Evolutionary conservation across 2,888 invertebrate genomes (phyloP).

Genomic region (Drosophila greeni): DNA sequence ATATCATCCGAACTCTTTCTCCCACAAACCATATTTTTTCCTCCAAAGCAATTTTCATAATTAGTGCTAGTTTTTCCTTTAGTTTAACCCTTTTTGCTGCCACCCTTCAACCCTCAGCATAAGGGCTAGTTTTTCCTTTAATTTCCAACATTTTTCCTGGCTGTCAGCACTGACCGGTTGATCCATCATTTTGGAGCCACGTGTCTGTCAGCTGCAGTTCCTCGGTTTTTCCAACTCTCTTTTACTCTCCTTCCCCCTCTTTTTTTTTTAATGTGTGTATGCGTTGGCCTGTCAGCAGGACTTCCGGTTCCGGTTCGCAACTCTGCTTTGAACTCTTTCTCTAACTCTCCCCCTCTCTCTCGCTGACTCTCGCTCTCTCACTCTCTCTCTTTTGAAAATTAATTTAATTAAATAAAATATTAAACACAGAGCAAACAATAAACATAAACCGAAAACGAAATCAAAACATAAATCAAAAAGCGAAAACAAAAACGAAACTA

Average conservation of each 20-base stretch:
- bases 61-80: neutral
- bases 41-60: neutral
- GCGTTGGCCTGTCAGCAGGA: slow-evolving; percentile 13
- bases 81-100: neutral
- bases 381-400: slow-evolving; percentile 2
- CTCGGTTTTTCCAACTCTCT: neutral
- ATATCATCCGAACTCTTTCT: too few relatives aligned
- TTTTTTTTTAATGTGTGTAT: neutral
- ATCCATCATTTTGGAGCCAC: slow-evolving; percentile 32
- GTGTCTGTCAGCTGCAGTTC: slow-evolving; percentile 35
- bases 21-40: too few relatives aligned
- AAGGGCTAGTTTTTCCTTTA: neutral
- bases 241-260: too few relatives aligned
- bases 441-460: slow-evolving; percentile 5
- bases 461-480: too few relatives aligned
- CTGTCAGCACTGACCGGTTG: slow-evolving; percentile 18
- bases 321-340: slow-evolving; percentile 6
- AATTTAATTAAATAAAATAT: slow-evolving; percentile 38
- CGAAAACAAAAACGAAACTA: neutral
- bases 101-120: neutral
- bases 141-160: neutral
- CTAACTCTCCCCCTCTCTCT: slow-evolving; percentile 1
- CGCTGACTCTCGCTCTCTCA: slow-evolving; percentile 1
- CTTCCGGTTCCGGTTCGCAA: slow-evolving; percentile 31
- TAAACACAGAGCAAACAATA: slow-evolving; percentile 14